phyloP scores from a whole-genome alignment of 2,797 vertebrate species.

The Glossophaga mutica region DNA sequence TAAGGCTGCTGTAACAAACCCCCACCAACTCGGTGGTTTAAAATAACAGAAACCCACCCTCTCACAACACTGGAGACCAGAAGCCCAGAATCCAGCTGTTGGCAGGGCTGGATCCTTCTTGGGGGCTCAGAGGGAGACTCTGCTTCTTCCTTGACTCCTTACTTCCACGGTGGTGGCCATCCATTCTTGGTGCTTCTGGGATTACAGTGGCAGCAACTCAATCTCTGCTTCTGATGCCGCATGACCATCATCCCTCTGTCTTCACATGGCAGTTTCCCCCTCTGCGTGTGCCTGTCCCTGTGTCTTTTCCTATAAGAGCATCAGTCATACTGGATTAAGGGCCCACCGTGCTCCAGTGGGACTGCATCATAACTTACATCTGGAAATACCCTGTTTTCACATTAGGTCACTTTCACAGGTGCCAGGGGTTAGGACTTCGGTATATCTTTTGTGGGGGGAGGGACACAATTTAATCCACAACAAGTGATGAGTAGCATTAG shows the following conservation, averaged over 20 bases:
- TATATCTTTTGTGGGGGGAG: neutral
- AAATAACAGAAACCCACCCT: neutral
- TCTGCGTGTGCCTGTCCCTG: neutral
- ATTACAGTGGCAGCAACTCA: accelerated
- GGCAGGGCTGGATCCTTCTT: neutral
- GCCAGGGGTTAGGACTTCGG: neutral
- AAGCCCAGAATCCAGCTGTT: neutral
- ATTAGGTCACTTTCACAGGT: neutral
- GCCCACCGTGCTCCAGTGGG: neutral
- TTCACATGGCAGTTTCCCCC: neutral
- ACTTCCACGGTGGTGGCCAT: accelerated
- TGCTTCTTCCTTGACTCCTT: neutral
- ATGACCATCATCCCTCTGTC: neutral
- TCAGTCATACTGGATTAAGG: neutral
- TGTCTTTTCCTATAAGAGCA: neutral
- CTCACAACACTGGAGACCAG: neutral
- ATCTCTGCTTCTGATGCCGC: neutral
- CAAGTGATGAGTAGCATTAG: neutral
- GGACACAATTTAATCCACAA: neutral
- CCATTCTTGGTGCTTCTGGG: too few relatives aligned
- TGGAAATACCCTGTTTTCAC: neutral
- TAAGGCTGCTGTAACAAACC: neutral
- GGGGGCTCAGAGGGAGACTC: neutral
- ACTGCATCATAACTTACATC: too few relatives aligned
- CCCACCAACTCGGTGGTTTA: neutral